Conservation (phyloP, 2,797 vertebrate genomes). For the Acomys russatus region DNA sequence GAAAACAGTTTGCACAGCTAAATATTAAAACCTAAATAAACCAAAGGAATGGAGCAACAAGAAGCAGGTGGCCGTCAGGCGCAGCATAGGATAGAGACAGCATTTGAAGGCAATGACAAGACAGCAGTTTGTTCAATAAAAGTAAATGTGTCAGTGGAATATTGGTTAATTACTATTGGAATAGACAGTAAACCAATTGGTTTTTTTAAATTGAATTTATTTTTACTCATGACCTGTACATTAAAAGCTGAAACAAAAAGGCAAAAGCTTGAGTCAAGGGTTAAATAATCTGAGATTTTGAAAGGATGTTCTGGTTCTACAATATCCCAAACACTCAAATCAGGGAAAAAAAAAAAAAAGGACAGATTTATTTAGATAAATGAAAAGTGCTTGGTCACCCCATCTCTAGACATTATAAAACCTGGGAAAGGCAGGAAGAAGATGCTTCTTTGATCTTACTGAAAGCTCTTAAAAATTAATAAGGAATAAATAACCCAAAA, state of each 20-base stretch:
- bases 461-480: constrained; percentile 32
- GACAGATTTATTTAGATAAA: background rate
- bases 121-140: background rate
- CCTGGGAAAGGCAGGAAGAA: background rate
- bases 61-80: background rate
- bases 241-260: background rate
- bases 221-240: background rate
- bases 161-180: background rate
- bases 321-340: background rate
- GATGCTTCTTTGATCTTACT: background rate
- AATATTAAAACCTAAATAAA: background rate
- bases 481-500: background rate
- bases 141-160: background rate
- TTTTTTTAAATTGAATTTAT: background rate
- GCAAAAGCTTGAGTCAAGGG: background rate
- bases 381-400: background rate
- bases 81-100: background rate
- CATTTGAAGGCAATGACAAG: background rate
- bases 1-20: background rate
- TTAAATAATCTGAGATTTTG: background rate
- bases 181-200: background rate
- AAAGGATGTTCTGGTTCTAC: background rate
- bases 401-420: background rate
- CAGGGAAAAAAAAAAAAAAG: background rate
- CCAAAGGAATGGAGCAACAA: background rate